Evolutionary conservation across 2,888 invertebrate genomes (phyloP).

Genomic region (Ctena decussata): DNA sequence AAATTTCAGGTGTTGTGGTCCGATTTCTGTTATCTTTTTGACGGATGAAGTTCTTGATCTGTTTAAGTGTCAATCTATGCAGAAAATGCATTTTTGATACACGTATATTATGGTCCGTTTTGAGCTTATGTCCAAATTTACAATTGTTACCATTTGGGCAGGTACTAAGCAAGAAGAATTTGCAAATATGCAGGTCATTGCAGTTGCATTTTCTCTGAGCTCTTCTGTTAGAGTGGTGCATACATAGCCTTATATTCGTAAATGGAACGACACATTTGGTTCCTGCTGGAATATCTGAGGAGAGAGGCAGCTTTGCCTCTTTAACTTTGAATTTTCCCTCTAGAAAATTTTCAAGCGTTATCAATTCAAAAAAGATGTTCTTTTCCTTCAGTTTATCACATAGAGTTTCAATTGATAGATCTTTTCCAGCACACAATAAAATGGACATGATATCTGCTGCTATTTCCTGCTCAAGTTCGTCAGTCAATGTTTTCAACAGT

Average conservation of each 20-base stretch:
- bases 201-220: slow-evolving; percentile 42
- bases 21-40: slow-evolving; percentile 46
- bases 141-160: slow-evolving; percentile 40
- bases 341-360: neutral
- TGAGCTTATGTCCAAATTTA: slow-evolving; percentile 63
- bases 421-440: neutral
- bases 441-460: neutral
- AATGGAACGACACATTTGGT: neutral
- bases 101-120: slow-evolving; percentile 56
- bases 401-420: neutral
- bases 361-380: neutral
- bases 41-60: slow-evolving; percentile 38
- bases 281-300: neutral
- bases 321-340: neutral
- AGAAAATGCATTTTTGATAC: slow-evolving; percentile 46
- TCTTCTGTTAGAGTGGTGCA: neutral
- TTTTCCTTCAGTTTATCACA: neutral
- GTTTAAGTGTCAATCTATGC: slow-evolving; percentile 50
- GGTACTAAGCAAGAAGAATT: slow-evolving; percentile 51
- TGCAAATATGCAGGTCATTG: slow-evolving; percentile 56
- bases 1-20: slow-evolving; percentile 50
- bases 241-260: neutral
- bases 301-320: neutral
- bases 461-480: too few relatives aligned
- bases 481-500: too few relatives aligned